A percentile compares a stretch with the other conserved stretches of the same genome.
These are phyloP conservation scores for Platorchestia sp. DNA, from an alignment of 1,140 invertebrate species.

Conservation along the genomic window DNA sequence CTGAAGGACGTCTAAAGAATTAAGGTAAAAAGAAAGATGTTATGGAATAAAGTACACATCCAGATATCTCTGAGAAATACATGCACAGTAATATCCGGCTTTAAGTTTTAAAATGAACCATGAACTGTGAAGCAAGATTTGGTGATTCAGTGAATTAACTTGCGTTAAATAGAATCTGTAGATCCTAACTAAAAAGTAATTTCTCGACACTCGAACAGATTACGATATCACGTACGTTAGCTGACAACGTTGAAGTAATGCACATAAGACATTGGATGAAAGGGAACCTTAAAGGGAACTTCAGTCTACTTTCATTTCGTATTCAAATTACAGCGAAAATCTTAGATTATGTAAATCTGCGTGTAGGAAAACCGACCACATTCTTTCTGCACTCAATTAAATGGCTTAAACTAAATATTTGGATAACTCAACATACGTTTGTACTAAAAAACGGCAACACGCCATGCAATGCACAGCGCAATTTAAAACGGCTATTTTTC, in stretches of 20 bases:
- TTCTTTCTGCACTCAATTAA: too few relatives aligned
- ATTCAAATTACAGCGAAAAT: not conserved
- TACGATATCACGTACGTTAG: not conserved
- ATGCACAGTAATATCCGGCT: not conserved
- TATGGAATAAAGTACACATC: not conserved
- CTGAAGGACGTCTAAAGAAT: not conserved
- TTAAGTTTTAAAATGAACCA: not conserved
- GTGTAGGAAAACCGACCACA: not conserved
- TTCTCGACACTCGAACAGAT: not conserved
- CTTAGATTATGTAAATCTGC: not conserved
- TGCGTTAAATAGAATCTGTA: not conserved
- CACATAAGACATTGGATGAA: not conserved
- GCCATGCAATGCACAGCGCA: not conserved
- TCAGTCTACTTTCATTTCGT: not conserved
- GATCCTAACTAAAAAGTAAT: not conserved
- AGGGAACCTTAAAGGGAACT: not conserved
- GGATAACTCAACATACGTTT: not conserved
- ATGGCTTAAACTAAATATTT: not conserved
- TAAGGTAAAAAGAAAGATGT: not conserved
- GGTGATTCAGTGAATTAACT: not conserved
- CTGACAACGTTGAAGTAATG: not conserved
- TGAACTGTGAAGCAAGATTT: not conserved
- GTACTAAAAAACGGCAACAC: not conserved
- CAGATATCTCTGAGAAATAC: not conserved
- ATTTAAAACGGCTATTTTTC: constrained; percentile 72